Base-by-base conservation (phyloP, 2,113 vertebrate species). In the Cichladusa arquata region DNA sequence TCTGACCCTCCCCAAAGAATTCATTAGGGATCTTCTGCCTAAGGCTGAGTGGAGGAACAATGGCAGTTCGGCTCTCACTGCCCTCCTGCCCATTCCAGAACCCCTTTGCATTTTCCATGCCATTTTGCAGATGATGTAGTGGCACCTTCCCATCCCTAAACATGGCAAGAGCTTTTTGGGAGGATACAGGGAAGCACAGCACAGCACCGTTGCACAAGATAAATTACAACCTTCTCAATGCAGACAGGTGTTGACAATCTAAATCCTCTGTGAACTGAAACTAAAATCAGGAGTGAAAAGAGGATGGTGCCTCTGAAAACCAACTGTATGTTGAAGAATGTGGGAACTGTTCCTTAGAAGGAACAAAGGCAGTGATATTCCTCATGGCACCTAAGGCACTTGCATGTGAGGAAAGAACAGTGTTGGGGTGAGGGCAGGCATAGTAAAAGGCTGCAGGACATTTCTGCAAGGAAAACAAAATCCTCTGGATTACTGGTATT, bases 171-270 rank as follows among this genome's bases (percentile, higher is more conserved):
- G 31, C 17, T 72, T 84, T 90, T 36, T 0, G 7, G 42, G 29
- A 69, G 53, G 58, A 22, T 28, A 9, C 0, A 0, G 28, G 36
- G 33, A 61, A 61, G 28, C 3, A 4, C 13, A 72, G 50, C 36
- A 33, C 25, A 25, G 33, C 29, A n/a, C 38, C 0, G 0, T 19
- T 73, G 44, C 2, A 0, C 14, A 48, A 67, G 44, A 57, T 29
- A n/a, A 93, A 80, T 62, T 4, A 13, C 4, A 4, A 6, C 25
- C 14, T 45, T 62, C 42, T 77, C 65, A 56, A 3, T 4, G 4
- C 26, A 83, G 56, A 34, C 33, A 71, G 20, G 22, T 2, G 18
- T 16, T 62, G 47, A 28, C 31, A 64, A 76, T 40, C 51, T 70
- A 34, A 61, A 1, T 38, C 14, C 29, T n/a, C 22, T 54, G 36